phyloP scores from a whole-genome alignment of 2,888 invertebrate species.

The Danaus chrysippus region DNA sequence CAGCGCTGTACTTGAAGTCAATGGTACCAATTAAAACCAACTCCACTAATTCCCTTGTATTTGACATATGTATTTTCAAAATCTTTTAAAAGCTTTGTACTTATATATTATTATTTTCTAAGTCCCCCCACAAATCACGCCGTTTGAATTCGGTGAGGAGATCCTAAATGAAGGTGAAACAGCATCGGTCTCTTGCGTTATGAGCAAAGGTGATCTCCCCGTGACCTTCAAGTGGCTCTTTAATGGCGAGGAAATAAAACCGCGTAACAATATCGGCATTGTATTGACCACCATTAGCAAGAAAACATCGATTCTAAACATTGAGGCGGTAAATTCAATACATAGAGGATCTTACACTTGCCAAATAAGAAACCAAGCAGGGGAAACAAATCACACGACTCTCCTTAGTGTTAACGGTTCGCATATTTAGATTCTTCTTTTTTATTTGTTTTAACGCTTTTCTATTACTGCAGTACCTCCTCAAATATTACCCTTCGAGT shows the following conservation, averaged over 20 bases:
- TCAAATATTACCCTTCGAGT: slow-evolving; percentile 83
- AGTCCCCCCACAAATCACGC: slow-evolving; percentile 87
- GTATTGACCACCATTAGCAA: slow-evolving; percentile 80
- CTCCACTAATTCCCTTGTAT: slow-evolving; percentile 47
- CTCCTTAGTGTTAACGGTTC: slow-evolving; percentile 81
- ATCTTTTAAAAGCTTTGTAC: slow-evolving; percentile 36
- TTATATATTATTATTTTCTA: slow-evolving; percentile 38
- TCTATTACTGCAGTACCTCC: slow-evolving; percentile 79
- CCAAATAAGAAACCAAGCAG: slow-evolving; percentile 81
- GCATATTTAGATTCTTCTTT: slow-evolving; percentile 36
- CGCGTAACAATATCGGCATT: slow-evolving; percentile 77
- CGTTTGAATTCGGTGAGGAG: slow-evolving; percentile 87
- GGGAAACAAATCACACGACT: slow-evolving; percentile 79
- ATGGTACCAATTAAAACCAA: slow-evolving; percentile 77
- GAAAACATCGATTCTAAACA: slow-evolving; percentile 82
- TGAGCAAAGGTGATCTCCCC: slow-evolving; percentile 89
- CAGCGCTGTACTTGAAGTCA: slow-evolving; percentile 84
- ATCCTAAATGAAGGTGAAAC: slow-evolving; percentile 85
- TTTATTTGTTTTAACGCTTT: slow-evolving; percentile 44
- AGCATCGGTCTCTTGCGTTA: slow-evolving; percentile 85
- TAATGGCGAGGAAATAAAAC: slow-evolving; percentile 70
- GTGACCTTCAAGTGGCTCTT: slow-evolving; percentile 87
- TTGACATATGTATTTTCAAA: slow-evolving; percentile 35
- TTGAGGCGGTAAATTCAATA: slow-evolving; percentile 80
- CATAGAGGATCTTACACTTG: slow-evolving; percentile 84